Evolutionary conservation across 2,113 vertebrate species (phyloP).

Genomic region (Platichthys flesus): DNA sequence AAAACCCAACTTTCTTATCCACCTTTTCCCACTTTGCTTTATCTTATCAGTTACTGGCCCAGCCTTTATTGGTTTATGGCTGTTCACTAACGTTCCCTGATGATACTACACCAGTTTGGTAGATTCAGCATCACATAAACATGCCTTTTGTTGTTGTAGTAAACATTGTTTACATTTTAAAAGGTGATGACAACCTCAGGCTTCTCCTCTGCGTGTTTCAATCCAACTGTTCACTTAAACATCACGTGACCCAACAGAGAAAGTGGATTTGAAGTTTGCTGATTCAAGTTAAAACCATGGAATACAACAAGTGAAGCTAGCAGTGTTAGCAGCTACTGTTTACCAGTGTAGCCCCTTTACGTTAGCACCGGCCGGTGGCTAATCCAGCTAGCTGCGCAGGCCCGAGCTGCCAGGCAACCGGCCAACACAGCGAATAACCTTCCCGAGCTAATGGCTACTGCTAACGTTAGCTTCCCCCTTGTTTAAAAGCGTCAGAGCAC

Average conservation of each 20-base stretch:
- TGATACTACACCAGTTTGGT: neutral
- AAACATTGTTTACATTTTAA: neutral
- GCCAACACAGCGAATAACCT: constrained; percentile 16
- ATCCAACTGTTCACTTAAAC: neutral
- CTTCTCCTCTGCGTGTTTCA: neutral
- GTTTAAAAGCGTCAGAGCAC: neutral
- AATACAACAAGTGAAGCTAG: neutral
- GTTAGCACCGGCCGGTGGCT: constrained; percentile 35
- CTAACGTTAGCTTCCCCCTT: neutral
- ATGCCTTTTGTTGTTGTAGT: neutral
- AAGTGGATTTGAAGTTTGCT: neutral
- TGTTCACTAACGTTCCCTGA: neutral
- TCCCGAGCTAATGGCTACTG: neutral
- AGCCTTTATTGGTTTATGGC: no score
- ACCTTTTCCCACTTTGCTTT: no score
- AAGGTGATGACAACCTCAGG: neutral
- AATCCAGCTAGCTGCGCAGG: constrained; percentile 42
- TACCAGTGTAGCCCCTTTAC: no score
- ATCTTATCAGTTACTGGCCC: no score
- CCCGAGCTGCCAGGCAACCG: constrained; percentile 51
- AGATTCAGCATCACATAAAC: neutral
- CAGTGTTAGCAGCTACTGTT: neutral
- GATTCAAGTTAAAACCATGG: neutral
- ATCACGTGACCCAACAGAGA: neutral
- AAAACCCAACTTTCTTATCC: no score